Base-by-base conservation (phyloP, 2,888 invertebrate species). In the Drosophila monieri region DNA sequence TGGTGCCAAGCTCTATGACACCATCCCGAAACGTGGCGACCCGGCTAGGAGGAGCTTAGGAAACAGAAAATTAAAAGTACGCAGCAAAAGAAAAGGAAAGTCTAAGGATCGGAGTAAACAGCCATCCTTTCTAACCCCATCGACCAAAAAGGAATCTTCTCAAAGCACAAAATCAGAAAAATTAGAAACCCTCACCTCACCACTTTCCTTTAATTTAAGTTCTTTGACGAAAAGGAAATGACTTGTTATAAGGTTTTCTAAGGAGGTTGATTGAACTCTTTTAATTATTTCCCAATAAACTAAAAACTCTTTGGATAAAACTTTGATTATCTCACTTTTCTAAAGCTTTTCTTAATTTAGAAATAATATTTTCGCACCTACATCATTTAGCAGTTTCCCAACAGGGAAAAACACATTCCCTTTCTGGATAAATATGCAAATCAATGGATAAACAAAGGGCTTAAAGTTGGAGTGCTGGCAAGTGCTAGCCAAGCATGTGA, bases 361-460 rank as follows among this genome's bases (percentile, higher is more conserved):
- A 25, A 25, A 27, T 14, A 8, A 23, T 15, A 21, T 0, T 14
- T 37, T 66, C 4, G 8, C 35, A 62, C 23, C 48, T 37, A 8
- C 25, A 23, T 46, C 3, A 30, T n/a, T 27, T 37, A 5, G 43
- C 14, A 14, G 49, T 21, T 51, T 35, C 18, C 18, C 6, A 51
- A 14, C 23, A 30, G 23, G 14, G 12, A 30, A 43, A 43, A 25
- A 10, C 4, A 23, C 48, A 48, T 14, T 37, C 70, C 27, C 21
- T 41, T 46, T 44, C 12, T 1, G 1, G 8, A 8, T 23, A 47
- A 61, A n/a, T 23, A 61, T 61, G 68, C 44, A 46, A 69, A 69
- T 71, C 23, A 32, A 44, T 27, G 12, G 37, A 12, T 18, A 44
- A 61, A 61, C 46, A 68, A 68, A 57, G 32, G 47, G 6, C 6